Conservation (phyloP, 2,888 invertebrate genomes). For the Tigriopus californicus region DNA sequence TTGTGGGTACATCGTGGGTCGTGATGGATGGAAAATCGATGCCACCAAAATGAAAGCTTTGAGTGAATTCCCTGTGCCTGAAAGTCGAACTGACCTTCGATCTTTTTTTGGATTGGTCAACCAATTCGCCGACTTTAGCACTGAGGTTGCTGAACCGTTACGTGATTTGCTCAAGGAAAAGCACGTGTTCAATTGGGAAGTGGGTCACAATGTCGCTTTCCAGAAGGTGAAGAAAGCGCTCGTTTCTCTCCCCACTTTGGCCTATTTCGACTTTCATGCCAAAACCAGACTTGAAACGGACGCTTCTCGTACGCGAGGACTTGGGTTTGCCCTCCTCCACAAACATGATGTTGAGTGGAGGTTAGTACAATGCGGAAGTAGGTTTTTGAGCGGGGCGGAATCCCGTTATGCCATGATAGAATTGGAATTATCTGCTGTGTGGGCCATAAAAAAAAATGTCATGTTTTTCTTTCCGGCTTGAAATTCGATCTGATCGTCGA, state of each 20-base stretch:
- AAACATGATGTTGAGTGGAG: too few species aligned
- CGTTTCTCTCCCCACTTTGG: background rate
- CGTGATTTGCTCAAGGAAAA: background rate
- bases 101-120: background rate
- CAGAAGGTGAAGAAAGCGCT: background rate
- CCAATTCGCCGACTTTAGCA: background rate
- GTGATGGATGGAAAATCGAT: background rate
- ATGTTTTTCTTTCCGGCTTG: slow-evolving; percentile 9
- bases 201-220: background rate
- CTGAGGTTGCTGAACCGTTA: background rate
- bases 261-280: background rate
- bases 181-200: background rate
- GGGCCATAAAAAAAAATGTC: slow-evolving; percentile 15
- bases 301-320: background rate
- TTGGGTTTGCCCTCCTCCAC: too few species aligned
- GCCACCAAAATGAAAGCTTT: too few species aligned
- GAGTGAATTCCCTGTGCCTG: too few species aligned
- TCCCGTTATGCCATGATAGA: slow-evolving; percentile 17
- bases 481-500: background rate
- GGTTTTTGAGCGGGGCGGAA: slow-evolving; percentile 15
- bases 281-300: background rate
- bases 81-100: too few species aligned
- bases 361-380: slow-evolving; percentile 11
- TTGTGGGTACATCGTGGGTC: slow-evolving; percentile 1
- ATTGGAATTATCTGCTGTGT: slow-evolving; percentile 16